These are phyloP conservation scores for Siphonodentalium dalli DNA, from an alignment of 2,888 invertebrate genomes.

Conservation along the genomic window DNA sequence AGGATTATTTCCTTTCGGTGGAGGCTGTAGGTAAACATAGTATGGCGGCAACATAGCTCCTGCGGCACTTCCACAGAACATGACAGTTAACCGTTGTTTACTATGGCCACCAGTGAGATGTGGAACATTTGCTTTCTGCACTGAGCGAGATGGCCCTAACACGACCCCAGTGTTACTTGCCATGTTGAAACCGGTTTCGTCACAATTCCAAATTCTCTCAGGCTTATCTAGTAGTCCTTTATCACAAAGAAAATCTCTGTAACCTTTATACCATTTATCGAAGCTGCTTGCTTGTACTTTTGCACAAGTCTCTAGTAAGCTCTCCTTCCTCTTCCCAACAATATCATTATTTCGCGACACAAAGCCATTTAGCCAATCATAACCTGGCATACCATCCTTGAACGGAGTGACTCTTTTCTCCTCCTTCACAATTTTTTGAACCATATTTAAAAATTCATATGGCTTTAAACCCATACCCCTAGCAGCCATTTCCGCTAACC, in stretches of 20 bases:
- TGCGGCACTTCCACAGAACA: constrained; percentile 26
- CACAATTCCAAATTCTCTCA: constrained; percentile 24
- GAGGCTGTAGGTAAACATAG: constrained; percentile 20
- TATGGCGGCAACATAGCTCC: constrained; percentile 26
- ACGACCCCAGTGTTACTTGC: constrained; percentile 20
- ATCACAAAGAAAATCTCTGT: constrained; percentile 14
- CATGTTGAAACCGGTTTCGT: constrained; percentile 26
- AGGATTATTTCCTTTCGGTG: constrained; percentile 16
- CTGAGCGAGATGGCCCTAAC: constrained; percentile 12
- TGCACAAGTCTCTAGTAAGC: constrained; percentile 11
- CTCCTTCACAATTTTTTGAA: constrained; percentile 16
- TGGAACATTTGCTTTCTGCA: constrained; percentile 15
- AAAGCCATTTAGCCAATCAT: constrained; percentile 23
- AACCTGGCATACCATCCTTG: constrained; percentile 11
- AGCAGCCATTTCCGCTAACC: constrained; percentile 25
- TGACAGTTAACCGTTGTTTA: constrained; percentile 23
- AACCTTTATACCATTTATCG: constrained; percentile 21
- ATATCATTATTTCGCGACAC: constrained; percentile 21
- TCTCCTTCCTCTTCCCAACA: constrained; percentile 11
- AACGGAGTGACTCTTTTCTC: constrained; percentile 20
- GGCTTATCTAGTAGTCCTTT: constrained; percentile 15
- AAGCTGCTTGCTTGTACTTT: constrained; percentile 15
- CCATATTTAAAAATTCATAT: constrained; percentile 23
- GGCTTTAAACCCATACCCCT: constrained; percentile 28
- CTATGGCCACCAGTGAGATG: constrained; percentile 18